Percentiles rank a stretch among this genome's conserved stretches.
Conservation (phyloP, 1,140 invertebrate genomes). For the Aphaenogaster rudis region DNA sequence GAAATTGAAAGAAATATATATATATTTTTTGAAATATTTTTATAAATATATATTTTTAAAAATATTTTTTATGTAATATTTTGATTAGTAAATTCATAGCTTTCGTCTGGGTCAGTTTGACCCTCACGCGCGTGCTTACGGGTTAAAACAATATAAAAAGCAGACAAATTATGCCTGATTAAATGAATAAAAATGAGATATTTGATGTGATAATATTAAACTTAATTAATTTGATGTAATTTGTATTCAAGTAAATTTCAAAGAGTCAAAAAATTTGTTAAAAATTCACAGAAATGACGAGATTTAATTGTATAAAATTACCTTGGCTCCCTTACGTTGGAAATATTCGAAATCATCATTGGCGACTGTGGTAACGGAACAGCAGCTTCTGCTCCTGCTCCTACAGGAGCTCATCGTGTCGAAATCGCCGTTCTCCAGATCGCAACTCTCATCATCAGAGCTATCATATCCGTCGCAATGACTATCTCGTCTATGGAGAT, state of each 20-base stretch:
- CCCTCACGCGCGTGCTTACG: too few relatives aligned
- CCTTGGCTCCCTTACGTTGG: conserved; percentile 84
- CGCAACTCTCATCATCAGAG: conserved; percentile 86
- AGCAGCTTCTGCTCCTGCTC: conserved; percentile 87
- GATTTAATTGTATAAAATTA: conserved; percentile 53
- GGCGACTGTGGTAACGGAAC: conserved; percentile 89
- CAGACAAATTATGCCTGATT: neutral
- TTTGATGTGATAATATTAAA: neutral
- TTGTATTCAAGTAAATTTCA: neutral
- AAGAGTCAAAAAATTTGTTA: neutral
- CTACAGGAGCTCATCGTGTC: conserved; percentile 88
- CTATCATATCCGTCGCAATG: conserved; percentile 82
- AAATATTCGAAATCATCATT: conserved; percentile 91
- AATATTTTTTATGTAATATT: too few relatives aligned
- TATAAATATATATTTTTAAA: too few relatives aligned
- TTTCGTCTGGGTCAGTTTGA: too few relatives aligned
- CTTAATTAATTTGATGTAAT: neutral
- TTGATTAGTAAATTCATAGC: too few relatives aligned
- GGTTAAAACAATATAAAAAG: neutral
- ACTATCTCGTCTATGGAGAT: conserved; percentile 57
- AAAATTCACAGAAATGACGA: neutral
- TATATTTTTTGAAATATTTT: too few relatives aligned
- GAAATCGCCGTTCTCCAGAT: conserved; percentile 81
- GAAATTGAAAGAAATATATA: too few relatives aligned
- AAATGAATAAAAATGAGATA: neutral